phyloP scores from a whole-genome alignment of 1,140 invertebrate species.

The Hycleus cichorii region DNA sequence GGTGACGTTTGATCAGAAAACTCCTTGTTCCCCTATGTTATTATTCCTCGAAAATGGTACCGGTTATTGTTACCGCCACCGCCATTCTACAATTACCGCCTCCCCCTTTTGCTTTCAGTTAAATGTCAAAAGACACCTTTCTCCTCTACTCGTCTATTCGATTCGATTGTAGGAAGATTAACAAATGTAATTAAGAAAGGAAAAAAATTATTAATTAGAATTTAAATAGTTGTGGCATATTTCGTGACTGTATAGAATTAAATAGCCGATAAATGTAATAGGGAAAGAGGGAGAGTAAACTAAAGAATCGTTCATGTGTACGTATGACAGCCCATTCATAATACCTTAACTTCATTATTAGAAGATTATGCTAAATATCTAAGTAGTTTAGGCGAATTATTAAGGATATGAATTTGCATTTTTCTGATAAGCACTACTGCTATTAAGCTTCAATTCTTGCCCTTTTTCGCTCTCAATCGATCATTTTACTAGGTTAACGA shows the following conservation, averaged over 20 bases:
- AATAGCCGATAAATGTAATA: conserved; percentile 20
- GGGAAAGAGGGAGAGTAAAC: neutral
- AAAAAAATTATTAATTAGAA: conserved; percentile 25
- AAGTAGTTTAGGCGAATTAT: conserved; percentile 18
- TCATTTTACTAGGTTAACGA: conserved; percentile 16
- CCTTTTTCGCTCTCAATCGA: conserved; percentile 19
- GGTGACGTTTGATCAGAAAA: no score
- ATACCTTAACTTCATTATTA: conserved; percentile 33
- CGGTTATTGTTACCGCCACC: no score
- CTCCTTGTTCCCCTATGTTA: no score
- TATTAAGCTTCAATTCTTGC: conserved; percentile 23
- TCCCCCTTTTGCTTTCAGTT: no score
- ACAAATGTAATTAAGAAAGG: neutral
- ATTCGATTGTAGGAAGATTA: neutral
- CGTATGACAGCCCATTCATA: conserved; percentile 35
- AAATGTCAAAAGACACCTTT: no score
- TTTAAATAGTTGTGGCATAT: conserved; percentile 27
- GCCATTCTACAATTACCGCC: no score
- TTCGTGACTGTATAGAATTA: conserved; percentile 32
- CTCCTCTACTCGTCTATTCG: no score
- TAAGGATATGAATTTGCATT: conserved; percentile 29
- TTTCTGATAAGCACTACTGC: conserved; percentile 24
- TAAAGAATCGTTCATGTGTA: conserved; percentile 20
- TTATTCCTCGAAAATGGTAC: no score
- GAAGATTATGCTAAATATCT: conserved; percentile 29